Percentiles rank a stretch among this genome's conserved stretches.
These are phyloP conservation scores for Latrodectus geometricus DNA, from an alignment of 1,140 invertebrate species.

Conservation along the genomic window DNA sequence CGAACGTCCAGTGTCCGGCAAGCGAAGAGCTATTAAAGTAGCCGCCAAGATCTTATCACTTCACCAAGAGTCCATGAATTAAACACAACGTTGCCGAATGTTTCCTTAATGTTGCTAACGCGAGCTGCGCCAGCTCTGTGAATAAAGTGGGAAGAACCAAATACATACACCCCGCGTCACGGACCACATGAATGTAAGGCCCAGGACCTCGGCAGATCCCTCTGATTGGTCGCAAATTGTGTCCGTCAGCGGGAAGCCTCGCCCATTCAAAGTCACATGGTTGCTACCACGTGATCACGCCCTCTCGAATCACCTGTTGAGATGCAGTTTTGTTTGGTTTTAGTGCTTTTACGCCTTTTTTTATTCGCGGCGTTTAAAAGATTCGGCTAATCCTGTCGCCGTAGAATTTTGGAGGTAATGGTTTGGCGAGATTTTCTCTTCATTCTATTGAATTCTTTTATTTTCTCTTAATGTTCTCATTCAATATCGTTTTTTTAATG, in stretches of 20 bases:
- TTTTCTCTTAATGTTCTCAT: too few species aligned
- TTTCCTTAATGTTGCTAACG: conserved; percentile 37
- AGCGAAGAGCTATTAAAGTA: conserved; percentile 7
- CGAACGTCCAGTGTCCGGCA: neutral
- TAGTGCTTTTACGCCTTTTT: conserved; percentile 12
- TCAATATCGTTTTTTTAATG: too few species aligned
- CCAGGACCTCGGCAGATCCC: neutral
- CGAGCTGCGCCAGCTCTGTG: neutral
- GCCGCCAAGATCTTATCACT: conserved; percentile 12
- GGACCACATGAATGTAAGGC: conserved; percentile 52
- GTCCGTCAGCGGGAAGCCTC: conserved; percentile 13
- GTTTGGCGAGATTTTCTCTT: too few species aligned
- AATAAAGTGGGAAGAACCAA: conserved; percentile 54
- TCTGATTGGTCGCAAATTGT: conserved; percentile 21
- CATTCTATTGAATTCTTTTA: too few species aligned
- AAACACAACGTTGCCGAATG: conserved; percentile 51
- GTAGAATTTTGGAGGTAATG: too few species aligned
- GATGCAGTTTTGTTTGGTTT: conserved; percentile 45
- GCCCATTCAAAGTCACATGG: conserved; percentile 39
- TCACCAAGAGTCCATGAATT: conserved; percentile 48
- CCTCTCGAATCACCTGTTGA: conserved; percentile 60
- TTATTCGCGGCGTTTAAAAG: conserved; percentile 3
- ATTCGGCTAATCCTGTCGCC: too few species aligned
- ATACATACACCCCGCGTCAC: conserved; percentile 40
- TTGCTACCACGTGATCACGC: conserved; percentile 31